Evolutionary conservation across 2,888 invertebrate genomes (phyloP).

Genomic region (Electrophaes corylata): DNA sequence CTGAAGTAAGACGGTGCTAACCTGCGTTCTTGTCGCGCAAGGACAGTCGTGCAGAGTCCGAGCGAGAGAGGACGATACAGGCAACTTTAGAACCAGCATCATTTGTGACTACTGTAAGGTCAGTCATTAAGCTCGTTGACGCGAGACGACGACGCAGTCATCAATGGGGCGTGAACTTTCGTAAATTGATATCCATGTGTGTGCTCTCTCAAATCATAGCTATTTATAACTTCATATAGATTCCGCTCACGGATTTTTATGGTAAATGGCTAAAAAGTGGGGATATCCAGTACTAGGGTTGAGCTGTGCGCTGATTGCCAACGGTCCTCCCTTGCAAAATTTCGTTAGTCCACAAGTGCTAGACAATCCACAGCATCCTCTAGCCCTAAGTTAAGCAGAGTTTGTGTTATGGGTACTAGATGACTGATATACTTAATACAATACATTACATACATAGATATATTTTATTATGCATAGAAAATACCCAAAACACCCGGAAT

Average conservation of each 20-base stretch:
- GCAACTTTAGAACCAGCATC: not conserved
- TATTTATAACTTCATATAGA: slow-evolving; percentile 17
- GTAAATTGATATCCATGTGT: slow-evolving; percentile 48
- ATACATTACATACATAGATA: no score
- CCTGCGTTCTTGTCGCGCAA: not conserved
- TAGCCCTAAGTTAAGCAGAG: no score
- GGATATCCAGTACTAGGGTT: no score
- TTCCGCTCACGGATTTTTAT: not conserved
- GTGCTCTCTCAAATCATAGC: slow-evolving; percentile 40
- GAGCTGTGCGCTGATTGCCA: no score
- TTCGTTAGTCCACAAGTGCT: no score
- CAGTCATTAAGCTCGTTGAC: slow-evolving; percentile 67
- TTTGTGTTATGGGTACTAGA: no score
- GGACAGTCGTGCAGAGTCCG: not conserved
- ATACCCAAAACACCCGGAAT: no score
- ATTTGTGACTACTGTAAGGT: slow-evolving; percentile 24
- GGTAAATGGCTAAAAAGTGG: no score
- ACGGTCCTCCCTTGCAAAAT: no score
- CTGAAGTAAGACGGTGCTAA: not conserved
- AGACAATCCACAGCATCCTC: no score
- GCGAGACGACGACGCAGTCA: slow-evolving; percentile 52
- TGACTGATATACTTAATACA: no score
- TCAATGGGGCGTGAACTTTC: slow-evolving; percentile 61
- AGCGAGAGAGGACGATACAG: not conserved
- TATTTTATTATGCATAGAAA: no score